These are phyloP conservation scores for Neria commutata DNA, from an alignment of 2,888 invertebrate genomes.

Conservation along the genomic window DNA sequence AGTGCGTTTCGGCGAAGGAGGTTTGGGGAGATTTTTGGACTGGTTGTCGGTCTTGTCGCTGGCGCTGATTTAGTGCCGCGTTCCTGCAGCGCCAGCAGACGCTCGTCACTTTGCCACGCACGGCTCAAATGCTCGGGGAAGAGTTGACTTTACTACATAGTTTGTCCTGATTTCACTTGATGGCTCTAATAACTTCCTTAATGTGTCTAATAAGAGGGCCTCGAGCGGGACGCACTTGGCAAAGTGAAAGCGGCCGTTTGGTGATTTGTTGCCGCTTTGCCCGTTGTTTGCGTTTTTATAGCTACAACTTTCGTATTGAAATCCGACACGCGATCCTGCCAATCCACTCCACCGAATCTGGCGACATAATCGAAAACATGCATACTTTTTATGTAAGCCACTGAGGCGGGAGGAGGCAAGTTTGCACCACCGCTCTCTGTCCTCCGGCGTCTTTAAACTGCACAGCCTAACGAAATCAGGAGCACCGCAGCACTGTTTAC, in stretches of 20 bases:
- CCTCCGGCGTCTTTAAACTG: no score
- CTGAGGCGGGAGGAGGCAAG: no score
- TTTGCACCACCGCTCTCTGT: no score
- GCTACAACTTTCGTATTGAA: neutral
- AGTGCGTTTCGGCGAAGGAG: no score
- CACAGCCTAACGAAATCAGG: no score
- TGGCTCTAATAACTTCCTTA: slow-evolving; percentile 54
- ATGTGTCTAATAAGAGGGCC: slow-evolving; percentile 46
- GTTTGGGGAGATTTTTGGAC: no score
- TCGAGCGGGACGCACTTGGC: neutral
- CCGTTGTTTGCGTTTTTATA: slow-evolving; percentile 2
- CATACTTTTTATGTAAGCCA: neutral
- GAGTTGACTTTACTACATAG: slow-evolving; percentile 53
- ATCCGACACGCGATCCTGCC: neutral
- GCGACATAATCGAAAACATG: neutral
- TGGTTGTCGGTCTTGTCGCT: no score
- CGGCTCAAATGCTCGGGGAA: slow-evolving; percentile 9
- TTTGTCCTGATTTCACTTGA: slow-evolving; percentile 53
- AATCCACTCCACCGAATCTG: no score
- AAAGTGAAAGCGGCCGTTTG: no score
- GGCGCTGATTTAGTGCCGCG: slow-evolving; percentile 1
- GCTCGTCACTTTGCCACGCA: no score
- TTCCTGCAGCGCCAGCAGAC: neutral
- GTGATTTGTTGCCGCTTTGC: neutral
- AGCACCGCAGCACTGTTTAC: no score